These are phyloP conservation scores for Calameuta pallipes DNA, from an alignment of 2,888 invertebrate genomes.

Conservation along the genomic window DNA sequence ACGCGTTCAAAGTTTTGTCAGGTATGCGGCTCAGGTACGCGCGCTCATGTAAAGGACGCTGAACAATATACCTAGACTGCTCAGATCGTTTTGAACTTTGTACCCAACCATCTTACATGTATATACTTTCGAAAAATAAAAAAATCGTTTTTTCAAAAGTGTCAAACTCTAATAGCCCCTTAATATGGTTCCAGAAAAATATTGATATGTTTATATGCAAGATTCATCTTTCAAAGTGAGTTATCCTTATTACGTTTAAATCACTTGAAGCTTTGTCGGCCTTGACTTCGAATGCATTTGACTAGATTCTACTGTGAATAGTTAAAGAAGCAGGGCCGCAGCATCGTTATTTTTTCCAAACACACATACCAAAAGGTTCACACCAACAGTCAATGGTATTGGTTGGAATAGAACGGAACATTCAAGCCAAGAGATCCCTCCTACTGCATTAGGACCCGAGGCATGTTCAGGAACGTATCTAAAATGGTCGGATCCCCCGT, in stretches of 20 bases:
- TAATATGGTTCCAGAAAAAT: neutral
- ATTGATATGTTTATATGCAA: neutral
- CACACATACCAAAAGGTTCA: neutral
- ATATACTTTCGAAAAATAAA: too few relatives aligned
- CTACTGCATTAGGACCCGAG: neutral
- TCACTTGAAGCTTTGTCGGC: neutral
- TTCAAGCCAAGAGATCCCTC: neutral
- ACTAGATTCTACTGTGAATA: neutral
- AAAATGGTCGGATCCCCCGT: neutral
- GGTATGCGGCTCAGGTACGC: too few relatives aligned
- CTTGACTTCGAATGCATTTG: neutral
- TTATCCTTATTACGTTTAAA: neutral
- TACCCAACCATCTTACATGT: too few relatives aligned
- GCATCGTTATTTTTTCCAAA: neutral
- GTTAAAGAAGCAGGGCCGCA: neutral
- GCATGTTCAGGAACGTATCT: neutral
- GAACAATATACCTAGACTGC: too few relatives aligned
- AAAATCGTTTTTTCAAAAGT: too few relatives aligned
- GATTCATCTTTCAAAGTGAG: neutral
- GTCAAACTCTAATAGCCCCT: too few relatives aligned
- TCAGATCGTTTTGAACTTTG: too few relatives aligned
- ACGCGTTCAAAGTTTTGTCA: too few relatives aligned
- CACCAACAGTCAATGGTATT: neutral
- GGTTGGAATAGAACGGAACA: neutral
- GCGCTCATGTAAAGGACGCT: too few relatives aligned